phyloP scores from a whole-genome alignment of 2,113 vertebrate genomes.

The Ctenodactylus gundi region DNA sequence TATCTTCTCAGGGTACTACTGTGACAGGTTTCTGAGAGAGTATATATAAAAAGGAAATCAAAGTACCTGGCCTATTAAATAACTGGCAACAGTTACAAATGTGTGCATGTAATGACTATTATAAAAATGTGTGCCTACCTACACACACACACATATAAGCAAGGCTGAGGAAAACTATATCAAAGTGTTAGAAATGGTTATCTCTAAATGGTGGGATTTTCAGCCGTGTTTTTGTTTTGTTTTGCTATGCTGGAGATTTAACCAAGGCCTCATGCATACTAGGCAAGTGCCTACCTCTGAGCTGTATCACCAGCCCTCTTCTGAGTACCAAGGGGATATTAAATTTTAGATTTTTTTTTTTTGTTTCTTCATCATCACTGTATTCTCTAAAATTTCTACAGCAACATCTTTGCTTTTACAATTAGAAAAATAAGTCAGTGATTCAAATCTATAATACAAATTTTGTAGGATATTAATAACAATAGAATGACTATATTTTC shows the following conservation, averaged over 20 bases:
- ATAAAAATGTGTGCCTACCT: neutral
- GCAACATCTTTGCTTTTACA: neutral
- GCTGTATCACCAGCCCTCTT: neutral
- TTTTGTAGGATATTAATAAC: neutral
- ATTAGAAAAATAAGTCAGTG: neutral
- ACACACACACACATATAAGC: neutral
- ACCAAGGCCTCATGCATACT: neutral
- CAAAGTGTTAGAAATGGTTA: neutral
- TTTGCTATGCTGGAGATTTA: neutral
- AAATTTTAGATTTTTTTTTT: neutral
- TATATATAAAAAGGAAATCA: neutral
- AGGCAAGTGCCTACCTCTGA: neutral
- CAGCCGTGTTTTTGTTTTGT: neutral
- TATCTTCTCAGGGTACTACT: conserved; percentile 20
- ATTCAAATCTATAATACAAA: conserved; percentile 20
- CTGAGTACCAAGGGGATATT: too few species aligned
- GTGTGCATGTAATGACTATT: neutral
- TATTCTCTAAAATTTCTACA: conserved; percentile 28
- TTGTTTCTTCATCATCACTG: conserved; percentile 11
- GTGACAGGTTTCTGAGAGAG: neutral
- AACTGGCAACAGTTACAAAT: conserved; percentile 13
- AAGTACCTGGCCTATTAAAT: neutral
- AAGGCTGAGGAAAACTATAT: neutral
- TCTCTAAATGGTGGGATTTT: neutral
- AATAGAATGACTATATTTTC: conserved; percentile 30